Evolutionary conservation across 2,113 vertebrate species (phyloP).

Genomic region (Columba livia): DNA sequence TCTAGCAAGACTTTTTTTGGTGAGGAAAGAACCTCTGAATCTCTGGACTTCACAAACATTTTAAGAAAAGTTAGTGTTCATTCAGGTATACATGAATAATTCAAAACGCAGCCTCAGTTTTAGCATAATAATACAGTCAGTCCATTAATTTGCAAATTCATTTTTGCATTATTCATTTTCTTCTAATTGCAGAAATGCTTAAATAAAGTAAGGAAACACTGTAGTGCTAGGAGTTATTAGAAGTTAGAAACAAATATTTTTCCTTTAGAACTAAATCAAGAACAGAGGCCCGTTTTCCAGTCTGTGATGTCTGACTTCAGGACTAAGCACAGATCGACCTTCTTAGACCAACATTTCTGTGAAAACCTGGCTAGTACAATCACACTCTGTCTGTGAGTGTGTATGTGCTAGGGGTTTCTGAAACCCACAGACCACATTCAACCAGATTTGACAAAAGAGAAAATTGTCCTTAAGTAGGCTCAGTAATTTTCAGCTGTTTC

Average conservation of each 20-base stretch:
- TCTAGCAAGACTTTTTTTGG: neutral
- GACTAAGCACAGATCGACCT: neutral
- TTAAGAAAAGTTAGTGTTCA: neutral
- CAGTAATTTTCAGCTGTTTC: neutral
- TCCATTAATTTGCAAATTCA: conserved; percentile 49
- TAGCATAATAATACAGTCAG: conserved; percentile 3
- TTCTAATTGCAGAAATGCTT: conserved; percentile 44
- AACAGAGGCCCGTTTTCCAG: neutral
- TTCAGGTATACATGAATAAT: conserved; percentile 55
- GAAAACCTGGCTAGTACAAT: neutral
- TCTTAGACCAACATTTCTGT: neutral
- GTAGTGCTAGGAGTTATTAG: neutral
- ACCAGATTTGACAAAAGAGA: neutral
- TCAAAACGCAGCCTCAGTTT: conserved; percentile 32
- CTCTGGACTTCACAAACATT: neutral
- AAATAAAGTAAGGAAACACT: conserved; percentile 16
- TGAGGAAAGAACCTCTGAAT: neutral
- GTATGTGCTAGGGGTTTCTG: neutral
- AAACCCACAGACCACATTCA: neutral
- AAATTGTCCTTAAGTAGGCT: neutral
- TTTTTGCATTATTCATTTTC: conserved; percentile 57
- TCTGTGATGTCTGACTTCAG: neutral
- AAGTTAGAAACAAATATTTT: conserved; percentile 11
- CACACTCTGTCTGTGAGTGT: neutral
- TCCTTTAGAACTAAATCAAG: neutral